Evolutionary conservation across 2,888 invertebrate species (phyloP).

Genomic region (Limnephilus marmoratus): DNA sequence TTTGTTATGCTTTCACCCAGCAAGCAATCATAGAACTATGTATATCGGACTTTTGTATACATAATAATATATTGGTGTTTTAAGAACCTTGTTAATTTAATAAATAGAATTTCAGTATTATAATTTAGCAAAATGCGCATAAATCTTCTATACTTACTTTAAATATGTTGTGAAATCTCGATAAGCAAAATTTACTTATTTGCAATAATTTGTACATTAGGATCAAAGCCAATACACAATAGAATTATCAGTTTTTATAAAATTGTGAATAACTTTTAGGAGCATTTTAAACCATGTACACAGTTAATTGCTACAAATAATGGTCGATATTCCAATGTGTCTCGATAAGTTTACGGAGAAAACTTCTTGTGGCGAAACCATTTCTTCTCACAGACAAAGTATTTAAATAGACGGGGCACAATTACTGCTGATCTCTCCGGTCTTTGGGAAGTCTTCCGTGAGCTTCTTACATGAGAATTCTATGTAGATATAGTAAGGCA

Average conservation of each 20-base stretch:
- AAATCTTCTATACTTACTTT: background rate
- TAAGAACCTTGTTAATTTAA: conserved; percentile 20
- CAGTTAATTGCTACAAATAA: background rate
- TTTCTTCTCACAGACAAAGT: background rate
- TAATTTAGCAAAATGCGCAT: background rate
- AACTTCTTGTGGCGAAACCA: background rate
- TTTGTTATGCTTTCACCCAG: conserved; percentile 40
- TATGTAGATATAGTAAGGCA: conserved; percentile 3
- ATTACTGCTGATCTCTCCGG: conserved; percentile 6
- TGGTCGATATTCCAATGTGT: background rate
- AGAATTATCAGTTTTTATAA: background rate
- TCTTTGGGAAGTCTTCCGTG: background rate
- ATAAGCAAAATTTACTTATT: background rate
- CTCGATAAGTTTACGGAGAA: background rate
- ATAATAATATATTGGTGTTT: background rate
- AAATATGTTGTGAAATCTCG: background rate
- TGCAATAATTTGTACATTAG: background rate
- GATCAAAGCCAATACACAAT: background rate
- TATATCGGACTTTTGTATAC: background rate
- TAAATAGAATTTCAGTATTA: background rate
- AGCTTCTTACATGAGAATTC: background rate
- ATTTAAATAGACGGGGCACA: background rate
- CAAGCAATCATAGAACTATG: conserved; percentile 24
- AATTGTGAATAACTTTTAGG: background rate
- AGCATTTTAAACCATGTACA: background rate